Base-by-base conservation (phyloP, 2,888 invertebrate genomes). In the Scelioninae gen. 1 region DNA sequence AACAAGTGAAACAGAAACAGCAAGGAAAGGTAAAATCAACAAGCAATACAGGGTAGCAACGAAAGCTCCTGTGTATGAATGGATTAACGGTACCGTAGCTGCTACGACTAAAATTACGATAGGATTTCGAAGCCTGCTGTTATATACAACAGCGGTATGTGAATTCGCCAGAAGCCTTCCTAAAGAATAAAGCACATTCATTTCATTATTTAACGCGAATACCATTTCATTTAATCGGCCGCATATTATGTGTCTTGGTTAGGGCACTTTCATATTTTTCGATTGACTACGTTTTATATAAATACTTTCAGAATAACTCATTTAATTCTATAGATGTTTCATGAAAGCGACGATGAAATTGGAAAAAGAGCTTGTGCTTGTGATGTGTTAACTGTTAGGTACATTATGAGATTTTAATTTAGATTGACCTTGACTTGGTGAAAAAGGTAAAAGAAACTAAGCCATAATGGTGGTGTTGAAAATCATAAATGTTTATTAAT, bases 31-130 rank as follows among this genome's bases (percentile, higher is more conserved):
- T 56, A 47, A 66, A 66, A 51, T 66, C 66, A 75, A 65, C 74
- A 74, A 74, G 15, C 55, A 65, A 58, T 55, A 40, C 55, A 16
- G 47, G 31, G 31, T n/a, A n/a, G n/a, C n/a, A n/a, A 29, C 32
- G 8, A 45, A 69, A 60, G 53, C 51, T 58, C 53, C 51, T 65
- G 72, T 63, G 86, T 90, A 91, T 91, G 91, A 92, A 92, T 92
- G 92, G 92, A 92, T 92, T 92, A 92, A 89, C 89, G 89, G 88
- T 85, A 88, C 88, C 87, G 87, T n/a, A n/a, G n/a, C n/a, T n/a
- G n/a, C n/a, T n/a, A n/a, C 88, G 87, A 88, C 87, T 89, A 86
- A 91, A 91, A 91, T 91, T 91, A 91, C 89, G 91, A 91, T 90
- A 90, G 90, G 91, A 90, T 91, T 91, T 91, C 89, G 86, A 58